Conservation (phyloP, 1,140 invertebrate species). For the Hermetia illucens region DNA sequence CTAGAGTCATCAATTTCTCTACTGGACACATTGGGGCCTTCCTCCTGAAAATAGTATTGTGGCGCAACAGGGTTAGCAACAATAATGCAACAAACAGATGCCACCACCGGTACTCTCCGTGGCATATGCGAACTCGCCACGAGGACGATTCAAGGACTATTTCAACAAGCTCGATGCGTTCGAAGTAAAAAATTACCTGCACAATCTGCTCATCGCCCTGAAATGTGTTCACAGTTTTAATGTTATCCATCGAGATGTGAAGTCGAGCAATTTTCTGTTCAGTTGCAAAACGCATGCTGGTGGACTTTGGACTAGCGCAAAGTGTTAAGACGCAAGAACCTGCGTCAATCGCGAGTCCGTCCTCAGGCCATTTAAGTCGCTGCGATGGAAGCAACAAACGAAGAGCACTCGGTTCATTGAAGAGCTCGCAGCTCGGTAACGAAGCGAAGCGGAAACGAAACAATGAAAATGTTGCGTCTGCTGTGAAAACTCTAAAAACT, state of each 20-base stretch:
- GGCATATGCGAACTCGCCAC: constrained; percentile 72
- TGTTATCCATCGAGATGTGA: constrained; percentile 86
- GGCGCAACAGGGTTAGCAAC: no score
- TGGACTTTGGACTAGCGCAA: constrained; percentile 85
- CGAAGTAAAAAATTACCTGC: constrained; percentile 71
- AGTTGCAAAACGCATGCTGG: constrained; percentile 59
- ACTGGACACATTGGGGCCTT: no score
- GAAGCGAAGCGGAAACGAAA: no score
- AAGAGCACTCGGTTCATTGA: constrained; percentile 6
- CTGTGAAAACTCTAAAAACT: constrained; percentile 1
- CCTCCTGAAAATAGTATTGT: no score
- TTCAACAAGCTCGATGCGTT: constrained; percentile 47
- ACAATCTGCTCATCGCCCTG: constrained; percentile 64
- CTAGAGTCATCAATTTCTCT: no score
- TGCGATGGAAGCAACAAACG: background rate
- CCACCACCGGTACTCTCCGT: no score
- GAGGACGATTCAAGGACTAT: constrained; percentile 58
- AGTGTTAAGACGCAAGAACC: constrained; percentile 23
- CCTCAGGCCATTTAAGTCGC: background rate
- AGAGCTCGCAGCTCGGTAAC: constrained; percentile 3
- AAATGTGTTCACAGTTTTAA: constrained; percentile 67
- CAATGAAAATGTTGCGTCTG: constrained; percentile 2
- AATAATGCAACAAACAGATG: no score
- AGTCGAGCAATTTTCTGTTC: constrained; percentile 86
- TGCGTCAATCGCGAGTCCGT: constrained; percentile 12